Percentiles rank a stretch among this genome's conserved stretches.
Conservation (phyloP, 2,888 invertebrate species). For the Diplolepis rosae region DNA sequence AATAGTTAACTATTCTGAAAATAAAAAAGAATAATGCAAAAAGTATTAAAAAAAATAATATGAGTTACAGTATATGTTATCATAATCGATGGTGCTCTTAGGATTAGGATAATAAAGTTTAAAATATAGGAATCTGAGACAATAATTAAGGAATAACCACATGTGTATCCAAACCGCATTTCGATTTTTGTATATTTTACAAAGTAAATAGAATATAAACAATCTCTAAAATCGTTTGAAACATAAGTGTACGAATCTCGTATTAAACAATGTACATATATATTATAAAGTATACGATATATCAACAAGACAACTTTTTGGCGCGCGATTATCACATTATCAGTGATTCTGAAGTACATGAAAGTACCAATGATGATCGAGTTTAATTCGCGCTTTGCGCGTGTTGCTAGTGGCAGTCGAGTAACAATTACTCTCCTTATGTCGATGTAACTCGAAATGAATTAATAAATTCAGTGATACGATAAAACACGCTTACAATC, state of each 20-base stretch:
- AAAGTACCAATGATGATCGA: conserved; percentile 41
- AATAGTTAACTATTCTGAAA: too few species aligned
- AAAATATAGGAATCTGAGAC: background rate
- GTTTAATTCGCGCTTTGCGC: conserved; percentile 3
- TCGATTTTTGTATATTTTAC: conserved; percentile 69
- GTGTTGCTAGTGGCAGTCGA: conserved; percentile 17
- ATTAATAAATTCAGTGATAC: conserved; percentile 19
- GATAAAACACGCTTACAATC: conserved; percentile 50
- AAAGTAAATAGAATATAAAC: conserved; percentile 73
- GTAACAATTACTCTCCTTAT: background rate
- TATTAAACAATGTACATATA: conserved; percentile 61
- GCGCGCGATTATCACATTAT: conserved; percentile 52
- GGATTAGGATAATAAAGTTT: too few species aligned
- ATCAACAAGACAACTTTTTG: conserved; percentile 67
- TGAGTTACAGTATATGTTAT: too few species aligned
- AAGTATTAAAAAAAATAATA: too few species aligned
- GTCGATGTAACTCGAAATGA: conserved; percentile 29
- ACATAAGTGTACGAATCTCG: conserved; percentile 69
- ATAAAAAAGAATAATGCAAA: too few species aligned
- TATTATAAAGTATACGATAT: conserved; percentile 66
- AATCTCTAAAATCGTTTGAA: conserved; percentile 71
- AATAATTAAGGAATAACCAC: conserved; percentile 19
- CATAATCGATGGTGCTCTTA: too few species aligned
- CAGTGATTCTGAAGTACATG: conserved; percentile 46
- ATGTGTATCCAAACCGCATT: conserved; percentile 52